Percentiles rank a stretch among this genome's conserved stretches.
phyloP scores from a whole-genome alignment of 2,797 vertebrate genomes.

The Eulemur rubriventer region DNA sequence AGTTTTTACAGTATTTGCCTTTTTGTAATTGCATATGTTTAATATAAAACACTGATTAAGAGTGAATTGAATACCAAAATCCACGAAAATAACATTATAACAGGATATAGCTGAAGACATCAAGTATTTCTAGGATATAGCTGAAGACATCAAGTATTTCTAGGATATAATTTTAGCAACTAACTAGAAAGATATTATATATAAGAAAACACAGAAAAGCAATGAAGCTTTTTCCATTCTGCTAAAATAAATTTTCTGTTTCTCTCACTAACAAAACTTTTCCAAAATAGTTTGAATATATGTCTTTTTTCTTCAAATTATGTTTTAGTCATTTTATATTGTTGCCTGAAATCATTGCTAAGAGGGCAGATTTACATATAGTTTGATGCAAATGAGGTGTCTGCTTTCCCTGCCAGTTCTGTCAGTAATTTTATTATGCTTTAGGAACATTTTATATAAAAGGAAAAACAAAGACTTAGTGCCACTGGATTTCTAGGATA shows the following conservation, averaged over 20 bases:
- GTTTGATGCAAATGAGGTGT: conserved; percentile 6
- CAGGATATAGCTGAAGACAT: not conserved
- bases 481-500: conserved; percentile 11
- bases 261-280: not conserved
- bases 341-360: not conserved
- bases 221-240: not conserved
- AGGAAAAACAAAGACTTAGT: not conserved
- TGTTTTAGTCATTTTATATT: not conserved
- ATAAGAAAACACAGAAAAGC: not conserved
- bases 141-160: not conserved
- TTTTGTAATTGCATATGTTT: not conserved
- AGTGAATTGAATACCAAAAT: not conserved
- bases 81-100: not conserved
- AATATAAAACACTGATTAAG: not conserved
- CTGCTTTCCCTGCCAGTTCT: not conserved
- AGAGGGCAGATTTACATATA: not conserved
- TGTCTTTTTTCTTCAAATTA: not conserved
- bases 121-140: not conserved
- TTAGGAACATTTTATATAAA: conserved; percentile 32
- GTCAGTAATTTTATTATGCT: not conserved
- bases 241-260: not conserved
- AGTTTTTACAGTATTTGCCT: not conserved
- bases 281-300: conserved; percentile 40
- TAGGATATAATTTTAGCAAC: not conserved
- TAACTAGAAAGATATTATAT: not conserved